Conservation (phyloP, 2,113 vertebrate genomes). For the Numida meleagris region DNA sequence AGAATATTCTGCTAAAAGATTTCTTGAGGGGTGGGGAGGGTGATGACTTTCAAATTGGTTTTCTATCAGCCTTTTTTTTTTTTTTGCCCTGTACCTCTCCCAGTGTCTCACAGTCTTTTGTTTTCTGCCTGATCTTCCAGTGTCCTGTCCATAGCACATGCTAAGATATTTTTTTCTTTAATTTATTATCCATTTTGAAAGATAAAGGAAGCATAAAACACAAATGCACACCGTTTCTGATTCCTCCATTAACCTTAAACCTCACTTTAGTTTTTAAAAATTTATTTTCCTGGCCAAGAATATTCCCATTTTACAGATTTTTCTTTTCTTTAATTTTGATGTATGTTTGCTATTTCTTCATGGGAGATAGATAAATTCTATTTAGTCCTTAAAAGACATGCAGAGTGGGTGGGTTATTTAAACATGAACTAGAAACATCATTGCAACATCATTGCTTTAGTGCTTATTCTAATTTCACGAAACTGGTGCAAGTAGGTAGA, state of each 20-base stretch:
- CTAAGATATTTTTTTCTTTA: background rate
- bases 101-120: background rate
- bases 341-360: background rate
- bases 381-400: background rate
- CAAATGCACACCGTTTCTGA: background rate
- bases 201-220: background rate
- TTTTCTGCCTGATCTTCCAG: background rate
- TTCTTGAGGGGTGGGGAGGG: background rate
- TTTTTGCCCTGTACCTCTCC: background rate
- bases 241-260: background rate
- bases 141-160: background rate
- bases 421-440: background rate
- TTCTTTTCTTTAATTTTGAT: background rate
- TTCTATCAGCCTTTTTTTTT: background rate
- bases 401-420: background rate
- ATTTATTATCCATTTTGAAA: slow-evolving; percentile 10
- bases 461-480: background rate
- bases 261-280: background rate
- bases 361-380: background rate
- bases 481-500: background rate
- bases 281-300: background rate
- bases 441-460: background rate
- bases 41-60: background rate
- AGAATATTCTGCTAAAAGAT: background rate
- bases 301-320: background rate